Evolutionary conservation across 2,888 invertebrate genomes (phyloP), one percentile per base, ranked within the genome.

Genomic region (Noctua janthe): DNA sequence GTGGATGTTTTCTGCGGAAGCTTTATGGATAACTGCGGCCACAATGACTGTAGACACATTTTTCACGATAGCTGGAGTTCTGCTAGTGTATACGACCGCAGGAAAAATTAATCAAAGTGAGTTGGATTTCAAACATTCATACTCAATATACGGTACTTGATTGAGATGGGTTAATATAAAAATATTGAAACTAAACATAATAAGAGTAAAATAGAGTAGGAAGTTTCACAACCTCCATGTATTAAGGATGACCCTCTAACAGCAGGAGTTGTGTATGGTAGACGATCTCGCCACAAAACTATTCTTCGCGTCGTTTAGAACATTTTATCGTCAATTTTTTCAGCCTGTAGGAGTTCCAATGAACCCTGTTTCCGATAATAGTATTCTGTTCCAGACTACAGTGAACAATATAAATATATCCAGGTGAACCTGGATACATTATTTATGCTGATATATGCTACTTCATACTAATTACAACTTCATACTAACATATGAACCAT

Each of bases 11-110:
- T 83, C 87, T 15, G 74, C 78, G 8, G 43, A 81, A 2, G 82
- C 91, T 88, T 93, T 95, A 90, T 97, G 91, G 97, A 94, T 89
- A 88, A 91, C 93, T 43, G 87, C 94, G 0, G 94, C 91, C 1
- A 92, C 97, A 5, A 95, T 97, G 3, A 96, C 97, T 20, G 98
- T 98, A 0, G 98, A 98, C 86, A 97, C 98, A 0, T 98, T 98
- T 91, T 97, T 98, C 89, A 88, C 93, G 54, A 77, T 96, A 39
- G 91, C 92, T 51, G 96, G 96, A 10, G 76, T 96, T 8, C 88
- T 96, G 0, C 62, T 95, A 2, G 95, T 95, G 0, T 96, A 96
- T 49, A 94, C 95, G 0, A 91, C 93, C 3, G 92, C 90, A 15
- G 92, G 93, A 10, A 95, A 95, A 83, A 81, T 95, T 69, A 91